These are phyloP conservation scores for Muricea muricata DNA, from an alignment of 92 coral and sea anemone species.

Conservation along the genomic window DNA sequence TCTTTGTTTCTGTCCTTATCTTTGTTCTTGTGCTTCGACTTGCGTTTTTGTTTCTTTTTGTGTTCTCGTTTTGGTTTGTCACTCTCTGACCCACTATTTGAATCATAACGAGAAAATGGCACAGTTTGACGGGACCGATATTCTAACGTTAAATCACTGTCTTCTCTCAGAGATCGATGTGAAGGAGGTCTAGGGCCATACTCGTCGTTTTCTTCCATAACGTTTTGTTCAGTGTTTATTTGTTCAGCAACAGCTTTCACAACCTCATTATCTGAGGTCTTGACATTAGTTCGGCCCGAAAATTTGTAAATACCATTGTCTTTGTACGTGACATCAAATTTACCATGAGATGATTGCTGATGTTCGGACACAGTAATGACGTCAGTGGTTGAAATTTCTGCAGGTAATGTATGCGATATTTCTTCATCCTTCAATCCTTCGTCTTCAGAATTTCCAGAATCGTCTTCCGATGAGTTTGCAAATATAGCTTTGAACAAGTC, in stretches of 20 bases:
- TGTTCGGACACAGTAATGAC: neutral
- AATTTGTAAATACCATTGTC: neutral
- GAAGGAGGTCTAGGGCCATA: slow-evolving; percentile 34
- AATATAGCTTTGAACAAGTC: slow-evolving; percentile 95
- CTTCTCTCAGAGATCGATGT: neutral
- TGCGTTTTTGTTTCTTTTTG: slow-evolving; percentile 66
- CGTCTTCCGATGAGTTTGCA: slow-evolving; percentile 89
- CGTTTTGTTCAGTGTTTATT: neutral
- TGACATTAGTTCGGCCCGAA: neutral
- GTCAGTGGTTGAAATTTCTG: neutral
- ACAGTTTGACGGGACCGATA: neutral
- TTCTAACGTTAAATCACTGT: neutral
- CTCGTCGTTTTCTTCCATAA: slow-evolving; percentile 24
- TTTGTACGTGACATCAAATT: neutral
- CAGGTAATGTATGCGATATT: slow-evolving; percentile 1
- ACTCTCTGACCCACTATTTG: slow-evolving; percentile 35
- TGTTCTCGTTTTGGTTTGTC: slow-evolving; percentile 20
- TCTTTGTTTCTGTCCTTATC: slow-evolving; percentile 31
- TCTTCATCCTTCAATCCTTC: slow-evolving; percentile 52
- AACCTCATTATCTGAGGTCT: neutral
- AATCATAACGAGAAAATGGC: slow-evolving; percentile 24
- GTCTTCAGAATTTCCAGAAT: slow-evolving; percentile 69
- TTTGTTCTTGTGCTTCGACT: slow-evolving; percentile 60
- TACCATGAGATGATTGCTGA: neutral
- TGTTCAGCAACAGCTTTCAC: neutral